Evolutionary conservation across 1,140 invertebrate genomes (phyloP), one percentile per base, ranked within the genome.

Genomic region (Tetramorium alpestre): DNA sequence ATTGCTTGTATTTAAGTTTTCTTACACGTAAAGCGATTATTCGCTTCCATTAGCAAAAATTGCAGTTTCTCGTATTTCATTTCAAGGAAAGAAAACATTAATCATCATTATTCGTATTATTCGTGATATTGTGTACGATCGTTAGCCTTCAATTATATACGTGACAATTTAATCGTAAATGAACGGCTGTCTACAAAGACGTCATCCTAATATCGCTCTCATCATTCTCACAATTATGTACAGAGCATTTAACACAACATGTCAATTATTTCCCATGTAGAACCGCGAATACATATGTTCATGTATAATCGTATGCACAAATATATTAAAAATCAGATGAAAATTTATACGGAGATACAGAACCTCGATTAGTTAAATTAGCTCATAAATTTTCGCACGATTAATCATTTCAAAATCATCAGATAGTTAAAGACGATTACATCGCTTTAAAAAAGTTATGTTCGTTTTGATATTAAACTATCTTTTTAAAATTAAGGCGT

Each of bases 141-240:
- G 22, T 13, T 41, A 56, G 33, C 5, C 38, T 56, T 72, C 65
- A 73, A 81, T 81, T 81, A 69, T 67, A 69, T 56, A n/a, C 33
- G 22, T 54, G 16, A 69, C n/a, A 81, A 33, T 82, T 82, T 22
- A 22, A 16, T 44, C 16, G 10, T 54, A 81, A 82, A 47, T 58
- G 2, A 58, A 18, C 18, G 11, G 25, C 6, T 73, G 38, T 70
- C 67, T 38, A 38, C 47, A 72, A 82, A 82, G 51, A 82, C 54
- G 18, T 73, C 69, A 73, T 73, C 56, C 38, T 33, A 82, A 73
- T 60, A 47, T 7, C 18, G 80, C 54, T n/a, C 38, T 73, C 25
- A 41, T 73, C 51, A 73, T 73, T 82, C 38, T 22, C 38, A 18
- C 51, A 72, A 81, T 82, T 72, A 72, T 47, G 11, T 33, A 47